Evolutionary conservation across 2,888 invertebrate species (phyloP), one percentile per base, ranked within the genome.

Genomic region (Eudemis profundana): DNA sequence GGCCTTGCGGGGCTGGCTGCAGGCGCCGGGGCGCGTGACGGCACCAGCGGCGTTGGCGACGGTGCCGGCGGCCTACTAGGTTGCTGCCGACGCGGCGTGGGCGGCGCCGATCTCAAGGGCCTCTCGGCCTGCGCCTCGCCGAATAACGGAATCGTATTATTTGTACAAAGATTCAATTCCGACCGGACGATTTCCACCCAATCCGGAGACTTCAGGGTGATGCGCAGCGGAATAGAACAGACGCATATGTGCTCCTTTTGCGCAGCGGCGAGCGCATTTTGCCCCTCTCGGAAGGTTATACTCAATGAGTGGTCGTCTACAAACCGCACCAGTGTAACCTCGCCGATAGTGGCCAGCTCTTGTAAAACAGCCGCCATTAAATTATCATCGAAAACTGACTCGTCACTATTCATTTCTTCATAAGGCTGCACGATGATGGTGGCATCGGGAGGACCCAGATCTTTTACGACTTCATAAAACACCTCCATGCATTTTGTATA

Each of bases 371-470:
- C 94, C 65, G 95, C 94, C 93, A 97, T 96, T 38, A 97, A 94
- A 75, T 94, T 94, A 78, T 97, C 97, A 79, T 97, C 96, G 76
- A 97, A 96, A 17, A 95, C 94, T 15, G 93, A 93, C 17, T 94
- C 93, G 7, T 93, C 93, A 5, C 83, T 81, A 67, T 82, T 80
- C 40, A 79, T 77, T 12, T 89, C 90, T 14, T 87, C 84, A 40
- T 79, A 75, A 5, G 91, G 89, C 73, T 86, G 84, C 7, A 99
- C 95, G 51, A 99, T 95, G 70, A 99, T 95, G 15, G 98, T 98
- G 1, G 97, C 97, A 90, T 99, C 99, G 0, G 98, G 97, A 4
- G 99, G 99, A 0, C 99, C 99, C 70, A 98, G 94, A 79, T 96
- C 96, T 63, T 94, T 93, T 21, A 98, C 96, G 0, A 97, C 97